These are phyloP conservation scores for Steinernema hermaphroditum DNA, from an alignment of 2,888 invertebrate genomes.

Conservation along the genomic window DNA sequence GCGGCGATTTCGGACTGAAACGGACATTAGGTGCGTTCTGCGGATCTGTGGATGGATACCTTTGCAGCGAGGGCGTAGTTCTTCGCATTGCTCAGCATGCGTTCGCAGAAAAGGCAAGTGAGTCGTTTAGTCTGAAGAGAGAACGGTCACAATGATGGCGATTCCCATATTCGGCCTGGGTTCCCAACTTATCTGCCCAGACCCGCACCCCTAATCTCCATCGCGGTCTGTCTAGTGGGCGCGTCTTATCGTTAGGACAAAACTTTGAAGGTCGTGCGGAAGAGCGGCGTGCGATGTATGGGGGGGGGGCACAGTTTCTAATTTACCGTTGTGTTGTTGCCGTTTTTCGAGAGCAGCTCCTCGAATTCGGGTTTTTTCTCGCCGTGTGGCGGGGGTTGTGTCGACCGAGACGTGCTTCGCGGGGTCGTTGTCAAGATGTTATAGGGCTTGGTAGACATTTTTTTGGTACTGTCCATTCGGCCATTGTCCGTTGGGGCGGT, in stretches of 20 bases:
- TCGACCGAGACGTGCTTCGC: not conserved
- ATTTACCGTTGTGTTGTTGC: conserved; percentile 10
- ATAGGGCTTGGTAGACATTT: not conserved
- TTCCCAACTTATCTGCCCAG: not conserved
- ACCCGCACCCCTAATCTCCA: not conserved
- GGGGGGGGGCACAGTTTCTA: not conserved
- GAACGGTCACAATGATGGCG: not conserved
- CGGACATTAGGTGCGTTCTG: not conserved
- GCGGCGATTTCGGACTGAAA: conserved; percentile 56
- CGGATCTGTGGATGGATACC: conserved; percentile 33
- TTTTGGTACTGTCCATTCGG: not conserved
- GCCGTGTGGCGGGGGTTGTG: not conserved
- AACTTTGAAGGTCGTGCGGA: conserved; percentile 3
- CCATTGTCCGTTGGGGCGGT: not conserved
- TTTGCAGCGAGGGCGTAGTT: conserved; percentile 56
- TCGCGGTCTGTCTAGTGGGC: not conserved
- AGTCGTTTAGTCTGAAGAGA: conserved; percentile 49
- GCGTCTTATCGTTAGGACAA: not conserved
- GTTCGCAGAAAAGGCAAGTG: conserved; percentile 58
- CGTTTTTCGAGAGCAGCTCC: not conserved
- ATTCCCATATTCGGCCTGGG: not conserved
- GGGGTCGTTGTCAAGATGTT: not conserved
- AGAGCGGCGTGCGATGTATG: too few relatives aligned
- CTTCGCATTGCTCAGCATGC: conserved; percentile 59
- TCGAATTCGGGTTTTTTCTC: not conserved